Percentiles rank a stretch among this genome's conserved stretches.
These are phyloP conservation scores for Barnardius zonarius DNA, from an alignment of 2,113 vertebrate species.

Conservation along the genomic window DNA sequence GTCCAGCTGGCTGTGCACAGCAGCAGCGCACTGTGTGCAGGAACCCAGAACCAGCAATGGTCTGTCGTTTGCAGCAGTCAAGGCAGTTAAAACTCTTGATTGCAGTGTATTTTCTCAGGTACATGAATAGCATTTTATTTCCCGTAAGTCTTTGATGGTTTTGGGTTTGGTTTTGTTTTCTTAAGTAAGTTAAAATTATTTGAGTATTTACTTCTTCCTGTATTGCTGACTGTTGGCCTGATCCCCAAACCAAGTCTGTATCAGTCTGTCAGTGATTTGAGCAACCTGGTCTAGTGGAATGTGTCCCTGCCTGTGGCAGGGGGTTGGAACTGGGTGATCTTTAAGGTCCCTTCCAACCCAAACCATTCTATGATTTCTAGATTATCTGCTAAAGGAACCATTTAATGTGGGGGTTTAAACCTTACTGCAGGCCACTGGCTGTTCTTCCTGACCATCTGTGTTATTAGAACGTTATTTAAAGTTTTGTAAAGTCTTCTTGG, in stretches of 20 bases:
- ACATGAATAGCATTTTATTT: neutral
- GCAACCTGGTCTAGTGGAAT: neutral
- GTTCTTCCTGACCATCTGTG: constrained; percentile 18
- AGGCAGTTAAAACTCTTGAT: neutral
- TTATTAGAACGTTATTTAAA: constrained; percentile 45
- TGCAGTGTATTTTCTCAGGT: neutral
- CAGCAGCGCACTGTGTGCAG: neutral
- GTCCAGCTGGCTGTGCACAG: neutral
- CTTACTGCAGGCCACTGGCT: neutral
- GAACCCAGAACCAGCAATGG: neutral
- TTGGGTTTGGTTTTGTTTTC: neutral
- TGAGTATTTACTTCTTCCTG: neutral
- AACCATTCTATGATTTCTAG: neutral
- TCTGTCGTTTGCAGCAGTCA: accelerated
- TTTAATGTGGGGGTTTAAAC: neutral
- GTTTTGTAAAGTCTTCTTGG: neutral
- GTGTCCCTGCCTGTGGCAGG: neutral
- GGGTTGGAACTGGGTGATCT: neutral
- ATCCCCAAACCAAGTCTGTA: neutral
- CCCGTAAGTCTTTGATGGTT: neutral
- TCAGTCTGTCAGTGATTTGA: neutral
- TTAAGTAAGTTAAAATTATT: neutral
- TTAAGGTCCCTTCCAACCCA: neutral
- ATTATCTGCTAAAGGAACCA: neutral
- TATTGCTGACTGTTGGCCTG: neutral